Conservation (phyloP, 2,113 vertebrate genomes). For the Crotophaga sulcirostris region DNA sequence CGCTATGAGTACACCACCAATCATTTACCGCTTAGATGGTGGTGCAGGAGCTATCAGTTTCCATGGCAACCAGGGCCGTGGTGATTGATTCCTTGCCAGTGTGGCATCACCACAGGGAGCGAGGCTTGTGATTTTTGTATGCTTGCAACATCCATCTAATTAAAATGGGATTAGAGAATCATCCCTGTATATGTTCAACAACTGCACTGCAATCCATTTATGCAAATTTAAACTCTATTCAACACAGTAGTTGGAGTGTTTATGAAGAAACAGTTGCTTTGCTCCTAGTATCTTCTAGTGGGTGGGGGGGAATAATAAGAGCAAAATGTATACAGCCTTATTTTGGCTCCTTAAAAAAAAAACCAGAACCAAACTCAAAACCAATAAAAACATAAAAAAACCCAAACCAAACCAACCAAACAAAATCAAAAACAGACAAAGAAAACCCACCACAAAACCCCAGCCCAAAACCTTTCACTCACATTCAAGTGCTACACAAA, state of each 20-base stretch:
- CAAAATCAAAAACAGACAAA: not conserved
- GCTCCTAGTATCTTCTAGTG: not conserved
- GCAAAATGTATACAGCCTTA: not conserved
- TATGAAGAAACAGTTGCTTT: slow-evolving; percentile 70
- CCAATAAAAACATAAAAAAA: not conserved
- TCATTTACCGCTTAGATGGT: slow-evolving; percentile 93
- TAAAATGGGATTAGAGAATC: slow-evolving; percentile 96
- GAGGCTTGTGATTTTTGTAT: slow-evolving; percentile 85
- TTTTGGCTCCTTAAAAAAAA: not conserved
- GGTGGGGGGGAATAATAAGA: not conserved
- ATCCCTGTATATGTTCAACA: slow-evolving; percentile 88
- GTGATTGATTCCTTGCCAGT: slow-evolving; percentile 97
- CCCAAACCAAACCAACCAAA: too few species aligned
- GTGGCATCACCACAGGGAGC: slow-evolving; percentile 91
- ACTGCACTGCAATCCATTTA: slow-evolving; percentile 85
- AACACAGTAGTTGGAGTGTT: slow-evolving; percentile 69
- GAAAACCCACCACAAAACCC: not conserved
- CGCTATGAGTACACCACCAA: slow-evolving; percentile 86
- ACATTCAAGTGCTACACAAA: not conserved
- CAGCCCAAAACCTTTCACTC: not conserved
- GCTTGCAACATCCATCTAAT: slow-evolving; percentile 93
- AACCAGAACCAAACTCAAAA: not conserved
- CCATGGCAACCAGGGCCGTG: slow-evolving; percentile 86
- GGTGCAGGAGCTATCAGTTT: slow-evolving; percentile 90
- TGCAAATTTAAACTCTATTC: slow-evolving; percentile 87